Conservation (phyloP, 2,888 invertebrate species). For the Leptura quadrifasciata region DNA sequence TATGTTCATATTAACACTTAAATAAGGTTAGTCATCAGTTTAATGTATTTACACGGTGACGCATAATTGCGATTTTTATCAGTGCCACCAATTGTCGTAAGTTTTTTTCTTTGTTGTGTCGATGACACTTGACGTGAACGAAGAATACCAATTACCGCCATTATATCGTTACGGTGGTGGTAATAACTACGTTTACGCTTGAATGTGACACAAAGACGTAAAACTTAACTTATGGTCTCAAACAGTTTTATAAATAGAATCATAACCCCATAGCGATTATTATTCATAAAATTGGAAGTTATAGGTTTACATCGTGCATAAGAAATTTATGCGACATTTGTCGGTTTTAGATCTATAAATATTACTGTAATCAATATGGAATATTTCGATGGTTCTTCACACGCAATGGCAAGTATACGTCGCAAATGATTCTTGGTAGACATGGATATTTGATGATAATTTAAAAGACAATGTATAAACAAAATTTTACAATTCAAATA, state of each 20-base stretch:
- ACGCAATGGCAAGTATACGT: background rate
- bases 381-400: background rate
- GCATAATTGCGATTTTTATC: background rate
- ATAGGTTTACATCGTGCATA: constrained; percentile 1
- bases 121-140: background rate
- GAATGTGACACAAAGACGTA: background rate
- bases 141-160: background rate
- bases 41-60: background rate
- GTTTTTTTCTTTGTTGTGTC: constrained; percentile 17
- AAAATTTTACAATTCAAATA: too few species aligned
- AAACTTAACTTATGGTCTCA: background rate
- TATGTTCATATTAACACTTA: constrained; percentile 1
- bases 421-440: background rate
- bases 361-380: background rate
- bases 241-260: background rate
- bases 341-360: constrained; percentile 3
- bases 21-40: background rate
- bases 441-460: too few species aligned
- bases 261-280: background rate
- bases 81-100: background rate
- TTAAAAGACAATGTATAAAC: too few species aligned
- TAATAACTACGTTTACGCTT: background rate
- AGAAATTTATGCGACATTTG: constrained; percentile 1
- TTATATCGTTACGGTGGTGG: background rate
- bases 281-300: constrained; percentile 4